phyloP scores from a whole-genome alignment of 1,140 invertebrate genomes.

The Meloidogyne chitwoodi region DNA sequence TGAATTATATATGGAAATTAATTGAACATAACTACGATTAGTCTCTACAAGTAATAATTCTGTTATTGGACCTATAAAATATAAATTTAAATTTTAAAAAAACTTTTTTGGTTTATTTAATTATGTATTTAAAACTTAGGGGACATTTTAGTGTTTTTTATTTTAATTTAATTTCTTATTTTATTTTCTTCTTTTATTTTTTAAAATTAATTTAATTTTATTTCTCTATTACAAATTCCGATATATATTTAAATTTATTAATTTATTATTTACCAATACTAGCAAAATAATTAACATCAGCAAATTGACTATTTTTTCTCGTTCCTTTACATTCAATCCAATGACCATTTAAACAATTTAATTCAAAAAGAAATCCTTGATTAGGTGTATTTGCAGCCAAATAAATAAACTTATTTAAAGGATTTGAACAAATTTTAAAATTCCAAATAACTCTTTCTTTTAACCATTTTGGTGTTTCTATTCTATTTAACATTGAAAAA shows the following conservation, averaged over 20 bases:
- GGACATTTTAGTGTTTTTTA: too few relatives aligned
- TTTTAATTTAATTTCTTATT: neutral
- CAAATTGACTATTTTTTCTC: conserved; percentile 18
- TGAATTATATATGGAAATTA: conserved; percentile 32
- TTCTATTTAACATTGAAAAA: conserved; percentile 24
- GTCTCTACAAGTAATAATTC: conserved; percentile 31
- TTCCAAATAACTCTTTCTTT: conserved; percentile 27
- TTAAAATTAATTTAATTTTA: neutral
- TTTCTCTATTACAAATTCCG: neutral
- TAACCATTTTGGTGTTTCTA: conserved; percentile 34
- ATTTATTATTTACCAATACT: conserved; percentile 29
- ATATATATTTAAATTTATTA: too few relatives aligned
- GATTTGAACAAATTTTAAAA: conserved; percentile 36
- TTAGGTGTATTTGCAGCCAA: conserved; percentile 47
- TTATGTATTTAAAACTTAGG: too few relatives aligned
- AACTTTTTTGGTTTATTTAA: too few relatives aligned
- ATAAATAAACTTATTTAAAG: conserved; percentile 40
- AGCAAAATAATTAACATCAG: conserved; percentile 35
- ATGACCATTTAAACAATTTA: conserved; percentile 20
- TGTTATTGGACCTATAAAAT: conserved; percentile 29
- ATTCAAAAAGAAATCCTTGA: conserved; percentile 40
- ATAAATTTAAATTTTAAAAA: neutral
- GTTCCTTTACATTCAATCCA: conserved; percentile 45
- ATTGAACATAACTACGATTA: conserved; percentile 27
- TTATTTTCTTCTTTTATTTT: neutral